Base-by-base conservation (phyloP, 2,888 invertebrate species). In the Oligia latruncula region DNA sequence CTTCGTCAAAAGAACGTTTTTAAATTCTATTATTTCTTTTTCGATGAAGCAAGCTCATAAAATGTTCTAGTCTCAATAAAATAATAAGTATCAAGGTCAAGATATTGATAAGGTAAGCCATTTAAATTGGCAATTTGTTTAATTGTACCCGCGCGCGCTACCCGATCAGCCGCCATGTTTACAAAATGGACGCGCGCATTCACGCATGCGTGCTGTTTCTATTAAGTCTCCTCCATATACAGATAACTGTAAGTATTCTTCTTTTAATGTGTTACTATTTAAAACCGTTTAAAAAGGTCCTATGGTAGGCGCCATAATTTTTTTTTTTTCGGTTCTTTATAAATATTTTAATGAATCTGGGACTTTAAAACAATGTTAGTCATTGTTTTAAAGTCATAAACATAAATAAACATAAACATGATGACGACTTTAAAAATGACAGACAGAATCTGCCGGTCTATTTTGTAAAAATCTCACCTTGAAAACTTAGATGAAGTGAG, bases 101-200 rank as follows among this genome's bases (percentile, higher is more conserved):
- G 71, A 80, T 77, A 76, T 77, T 82, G 83, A 84, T 83, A 83
- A 82, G 68, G 74, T 2, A 74, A 40, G 8, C 60, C 46, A 72
- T 72, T 60, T 81, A 90, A 95, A 94, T 93, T 93, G 93, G 83
- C 93, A 92, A 93, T 93, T 92, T 87, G 87, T 86, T 82, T 92
- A 92, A 93, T 92, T 90, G 84, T 86, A 78, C 58, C 77, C 74
- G 77, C 81, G 84, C 79, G 79, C 82, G 82, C 88, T 88, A 83
- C 81, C 82, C 86, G 70, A 75, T 90, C 85, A 86, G 92, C 85
- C 94, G 94, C 94, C 94, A 96, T 96, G 96, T 90, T 93, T 90
- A 88, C 91, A 95, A 94, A 92, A 96, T 96, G 96, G 94, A 91
- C 92, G 93, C 89, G 85, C 91, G 90, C 86, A 93, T 93, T 93